phyloP scores from a whole-genome alignment of 2,888 invertebrate genomes.

The Phortica magna region DNA sequence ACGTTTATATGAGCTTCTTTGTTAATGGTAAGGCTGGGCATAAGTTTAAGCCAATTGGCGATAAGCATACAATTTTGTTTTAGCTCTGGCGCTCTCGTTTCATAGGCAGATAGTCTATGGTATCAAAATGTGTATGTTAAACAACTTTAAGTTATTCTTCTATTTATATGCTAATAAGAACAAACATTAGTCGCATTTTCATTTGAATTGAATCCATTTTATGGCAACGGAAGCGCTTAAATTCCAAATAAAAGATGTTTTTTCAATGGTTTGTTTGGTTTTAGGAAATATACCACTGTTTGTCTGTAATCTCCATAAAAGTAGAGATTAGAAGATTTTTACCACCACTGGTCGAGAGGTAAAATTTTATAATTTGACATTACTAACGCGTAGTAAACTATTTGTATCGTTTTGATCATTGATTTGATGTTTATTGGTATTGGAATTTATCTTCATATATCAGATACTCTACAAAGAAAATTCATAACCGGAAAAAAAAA shows the following conservation, averaged over 20 bases:
- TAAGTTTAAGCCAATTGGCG: neutral
- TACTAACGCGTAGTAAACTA: too few relatives aligned
- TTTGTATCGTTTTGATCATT: too few relatives aligned
- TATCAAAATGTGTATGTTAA: neutral
- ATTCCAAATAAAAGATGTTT: neutral
- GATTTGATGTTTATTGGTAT: too few relatives aligned
- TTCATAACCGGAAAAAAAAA: too few relatives aligned
- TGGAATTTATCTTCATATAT: too few relatives aligned
- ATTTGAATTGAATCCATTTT: neutral
- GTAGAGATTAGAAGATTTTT: too few relatives aligned
- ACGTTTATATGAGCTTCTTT: neutral
- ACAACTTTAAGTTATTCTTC: constrained; percentile 3
- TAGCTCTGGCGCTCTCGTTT: neutral
- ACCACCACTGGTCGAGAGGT: too few relatives aligned
- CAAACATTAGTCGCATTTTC: neutral
- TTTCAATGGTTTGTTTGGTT: neutral
- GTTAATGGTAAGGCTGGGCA: neutral
- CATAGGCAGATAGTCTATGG: neutral
- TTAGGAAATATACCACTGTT: too few relatives aligned
- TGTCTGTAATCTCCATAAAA: too few relatives aligned
- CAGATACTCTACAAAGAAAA: too few relatives aligned
- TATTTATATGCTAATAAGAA: neutral
- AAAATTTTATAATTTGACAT: too few relatives aligned
- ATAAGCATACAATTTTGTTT: neutral
- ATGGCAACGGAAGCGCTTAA: neutral